Evolutionary conservation across 2,888 invertebrate genomes (phyloP), one percentile per base, ranked within the genome.

Genomic region (Ochlodes sylvanus): DNA sequence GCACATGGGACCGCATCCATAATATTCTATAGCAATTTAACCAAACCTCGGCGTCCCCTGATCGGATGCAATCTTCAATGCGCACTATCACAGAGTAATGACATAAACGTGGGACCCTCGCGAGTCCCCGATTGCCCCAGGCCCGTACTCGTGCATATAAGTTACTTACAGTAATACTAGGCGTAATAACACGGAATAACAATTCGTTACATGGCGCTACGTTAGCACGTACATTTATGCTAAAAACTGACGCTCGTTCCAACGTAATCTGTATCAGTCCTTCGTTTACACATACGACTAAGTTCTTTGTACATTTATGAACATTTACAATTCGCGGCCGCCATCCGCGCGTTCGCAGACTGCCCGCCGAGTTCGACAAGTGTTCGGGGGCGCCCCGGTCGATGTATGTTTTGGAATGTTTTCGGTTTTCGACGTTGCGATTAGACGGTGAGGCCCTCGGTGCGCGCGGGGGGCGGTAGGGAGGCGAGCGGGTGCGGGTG

Each of bases 391-490:
- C 27, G 10, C 7, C 42, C 41, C 54, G 63, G 54, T 54, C 66
- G 54, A 32, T 55, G 56, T 27, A 75, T 77, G n/a, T 79, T 77
- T 80, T 87, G 89, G 88, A 88, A 88, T 89, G 88, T 89, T 80
- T 78, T 80, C 75, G 80, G 74, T 75, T 76, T 69, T 74, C 21
- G 72, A 69, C 69, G 70, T 67, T 61, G 68, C 69, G 78, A 79
- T 94, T 94, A 96, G 87, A 96, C 96, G 78, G 96, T 96, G 81
- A 96, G 94, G 56, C 96, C 96, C 83, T 96, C 96, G 69, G 96
- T 96, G 79, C 95, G 94, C 21, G 95, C 93, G 63, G 95, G 94
- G n/a, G 95, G 94, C 65, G 95, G 95, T 34, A 94, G 91, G 32
- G 95, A 94, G 76, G 95, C 90, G 75, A 95, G 94, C 61, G 94